These are phyloP conservation scores for Okapia johnstoni DNA, from an alignment of 2,113 vertebrate genomes.

Conservation along the genomic window DNA sequence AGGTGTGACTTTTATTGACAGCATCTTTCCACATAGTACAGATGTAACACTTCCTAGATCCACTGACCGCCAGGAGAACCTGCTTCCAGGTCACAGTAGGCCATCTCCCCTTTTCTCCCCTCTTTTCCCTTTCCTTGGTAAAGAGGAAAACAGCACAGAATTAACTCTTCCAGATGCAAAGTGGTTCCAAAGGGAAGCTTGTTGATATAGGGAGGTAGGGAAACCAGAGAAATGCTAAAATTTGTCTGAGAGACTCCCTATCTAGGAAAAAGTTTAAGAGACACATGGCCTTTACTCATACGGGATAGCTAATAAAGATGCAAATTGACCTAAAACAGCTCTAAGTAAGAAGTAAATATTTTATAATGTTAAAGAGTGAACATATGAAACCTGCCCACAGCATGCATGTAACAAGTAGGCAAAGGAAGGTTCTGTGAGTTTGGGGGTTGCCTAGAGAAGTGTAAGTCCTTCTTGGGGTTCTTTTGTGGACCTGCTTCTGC, in stretches of 20 bases:
- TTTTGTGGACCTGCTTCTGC: not conserved
- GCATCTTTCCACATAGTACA: slow-evolving; percentile 71
- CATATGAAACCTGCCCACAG: not conserved
- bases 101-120: not conserved
- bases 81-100: not conserved
- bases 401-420: not conserved
- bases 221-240: not conserved
- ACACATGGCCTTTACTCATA: not conserved
- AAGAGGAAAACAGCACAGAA: not conserved
- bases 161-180: not conserved
- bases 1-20: slow-evolving; percentile 79
- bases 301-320: not conserved
- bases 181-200: not conserved
- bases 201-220: not conserved
- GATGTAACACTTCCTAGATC: slow-evolving; percentile 6
- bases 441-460: not conserved
- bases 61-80: not conserved
- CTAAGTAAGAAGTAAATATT: not conserved
- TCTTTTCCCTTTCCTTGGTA: not conserved
- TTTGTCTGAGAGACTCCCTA: not conserved
- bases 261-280: not conserved
- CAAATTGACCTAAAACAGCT: not conserved
- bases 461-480: not conserved
- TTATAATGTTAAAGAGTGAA: not conserved
- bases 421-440: not conserved